Evolutionary conservation across 2,888 invertebrate species (phyloP), one percentile per base, ranked within the genome.

Genomic region (Microctonus hyperodae): DNA sequence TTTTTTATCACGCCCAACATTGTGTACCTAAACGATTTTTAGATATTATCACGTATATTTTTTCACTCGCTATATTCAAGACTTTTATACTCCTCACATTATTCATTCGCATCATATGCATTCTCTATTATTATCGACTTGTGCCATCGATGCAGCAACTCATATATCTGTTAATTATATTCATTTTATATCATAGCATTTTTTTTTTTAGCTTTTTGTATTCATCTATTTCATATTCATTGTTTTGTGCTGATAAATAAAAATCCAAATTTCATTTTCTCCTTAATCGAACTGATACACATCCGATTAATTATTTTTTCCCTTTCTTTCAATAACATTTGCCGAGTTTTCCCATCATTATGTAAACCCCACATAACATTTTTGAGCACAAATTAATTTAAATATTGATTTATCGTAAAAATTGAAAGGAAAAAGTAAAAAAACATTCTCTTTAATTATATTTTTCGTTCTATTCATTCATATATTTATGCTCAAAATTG

Each of bases 321-420:
- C 23, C 23, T 51, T 23, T 50, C 25, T 11, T 23, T 23, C 6
- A 11, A 23, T n/a, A 58, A 37, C 22, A 37, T 40, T 37, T n/a
- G 40, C 40, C 51, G 13, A 23, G 51, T n/a, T 13, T 35, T 37
- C n/a, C 5, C 10, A 11, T n/a, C 23, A 40, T 9, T 44, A 44
- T 3, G 16, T 40, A 37, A 22, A 22, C 40, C 40, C 40, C 40
- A 58, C 37, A 37, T 58, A 35, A 44, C 33, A 37, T 40, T 40
- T 57, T 16, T 57, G 57, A 57, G 57, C 57, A 57, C 57, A 57
- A 57, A 57, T n/a, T n/a, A n/a, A n/a, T n/a, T n/a, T n/a, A n/a
- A n/a, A n/a, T n/a, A n/a, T n/a, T n/a, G n/a, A n/a, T n/a, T n/a
- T n/a, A n/a, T n/a, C n/a, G n/a, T n/a, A 28, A 28, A 28, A 28